These are phyloP conservation scores for Pantherophis alleghaniensis DNA, from an alignment of 2,797 vertebrate genomes.

Conservation along the genomic window DNA sequence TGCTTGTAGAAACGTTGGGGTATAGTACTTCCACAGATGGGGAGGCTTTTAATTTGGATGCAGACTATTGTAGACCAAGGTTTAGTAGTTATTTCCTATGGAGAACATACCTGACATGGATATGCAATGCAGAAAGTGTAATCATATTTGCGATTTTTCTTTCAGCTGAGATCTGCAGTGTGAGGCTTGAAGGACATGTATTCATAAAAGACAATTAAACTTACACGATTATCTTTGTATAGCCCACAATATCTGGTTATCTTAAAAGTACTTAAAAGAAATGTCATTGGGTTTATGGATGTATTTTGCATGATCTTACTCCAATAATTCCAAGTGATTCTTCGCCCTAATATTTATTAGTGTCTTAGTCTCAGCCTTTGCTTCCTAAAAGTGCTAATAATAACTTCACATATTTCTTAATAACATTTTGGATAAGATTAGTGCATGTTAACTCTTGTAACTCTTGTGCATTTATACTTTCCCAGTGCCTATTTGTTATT, in stretches of 20 bases:
- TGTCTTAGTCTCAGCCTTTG: neutral
- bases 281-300: neutral
- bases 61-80: neutral
- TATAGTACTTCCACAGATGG: neutral
- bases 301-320: fast-evolving
- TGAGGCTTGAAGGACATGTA: neutral
- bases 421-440: neutral
- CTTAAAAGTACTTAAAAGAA: neutral
- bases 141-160: neutral
- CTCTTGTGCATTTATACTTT: neutral
- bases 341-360: neutral
- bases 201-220: neutral
- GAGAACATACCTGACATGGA: neutral
- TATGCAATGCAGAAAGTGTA: neutral
- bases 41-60: neutral
- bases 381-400: neutral
- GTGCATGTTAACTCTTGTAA: neutral
- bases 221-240: neutral
- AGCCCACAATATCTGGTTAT: neutral
- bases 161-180: neutral
- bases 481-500: neutral
- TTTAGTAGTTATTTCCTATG: neutral
- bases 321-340: fast-evolving
- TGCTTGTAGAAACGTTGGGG: neutral
- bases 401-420: neutral